phyloP scores from a whole-genome alignment of 2,113 vertebrate genomes.

The Chlamydotis undulata region DNA sequence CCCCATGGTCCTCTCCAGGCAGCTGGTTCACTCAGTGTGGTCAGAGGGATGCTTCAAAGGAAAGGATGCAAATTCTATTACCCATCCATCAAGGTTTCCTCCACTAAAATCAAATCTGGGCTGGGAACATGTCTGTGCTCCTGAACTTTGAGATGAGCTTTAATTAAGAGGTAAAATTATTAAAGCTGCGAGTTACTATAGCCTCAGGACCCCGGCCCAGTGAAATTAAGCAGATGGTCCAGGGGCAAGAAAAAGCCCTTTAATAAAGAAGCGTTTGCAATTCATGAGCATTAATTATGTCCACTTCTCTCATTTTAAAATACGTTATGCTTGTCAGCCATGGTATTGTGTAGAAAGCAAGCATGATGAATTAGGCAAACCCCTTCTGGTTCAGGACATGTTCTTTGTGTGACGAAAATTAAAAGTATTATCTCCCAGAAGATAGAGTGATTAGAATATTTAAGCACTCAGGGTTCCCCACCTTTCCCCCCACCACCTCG shows the following conservation, averaged over 20 bases:
- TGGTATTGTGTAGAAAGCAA: constrained; percentile 74
- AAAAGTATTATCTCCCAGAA: constrained; percentile 83
- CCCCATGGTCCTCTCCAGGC: fast-evolving
- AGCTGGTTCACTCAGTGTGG: background rate
- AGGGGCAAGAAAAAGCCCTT: constrained; percentile 69
- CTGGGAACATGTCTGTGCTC: constrained; percentile 21
- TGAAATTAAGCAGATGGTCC: constrained; percentile 93
- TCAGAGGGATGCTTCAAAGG: background rate
- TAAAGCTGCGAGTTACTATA: constrained; percentile 88
- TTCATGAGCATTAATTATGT: constrained; percentile 94
- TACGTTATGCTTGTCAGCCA: constrained; percentile 82
- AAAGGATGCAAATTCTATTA: constrained; percentile 31
- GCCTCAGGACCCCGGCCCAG: constrained; percentile 74
- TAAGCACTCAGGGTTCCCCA: background rate
- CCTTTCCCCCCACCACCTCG: background rate
- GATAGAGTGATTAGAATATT: constrained; percentile 29
- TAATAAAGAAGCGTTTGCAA: constrained; percentile 91
- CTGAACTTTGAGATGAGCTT: constrained; percentile 60
- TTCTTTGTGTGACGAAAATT: constrained; percentile 82
- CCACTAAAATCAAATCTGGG: constrained; percentile 25
- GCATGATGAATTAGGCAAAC: constrained; percentile 90
- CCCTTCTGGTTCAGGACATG: constrained; percentile 86
- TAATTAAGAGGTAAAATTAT: constrained; percentile 87
- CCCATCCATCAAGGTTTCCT: constrained; percentile 12
- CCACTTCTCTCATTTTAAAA: constrained; percentile 79